These are phyloP conservation scores for Burhinus oedicnemus DNA, from an alignment of 2,113 vertebrate genomes.

Conservation along the genomic window DNA sequence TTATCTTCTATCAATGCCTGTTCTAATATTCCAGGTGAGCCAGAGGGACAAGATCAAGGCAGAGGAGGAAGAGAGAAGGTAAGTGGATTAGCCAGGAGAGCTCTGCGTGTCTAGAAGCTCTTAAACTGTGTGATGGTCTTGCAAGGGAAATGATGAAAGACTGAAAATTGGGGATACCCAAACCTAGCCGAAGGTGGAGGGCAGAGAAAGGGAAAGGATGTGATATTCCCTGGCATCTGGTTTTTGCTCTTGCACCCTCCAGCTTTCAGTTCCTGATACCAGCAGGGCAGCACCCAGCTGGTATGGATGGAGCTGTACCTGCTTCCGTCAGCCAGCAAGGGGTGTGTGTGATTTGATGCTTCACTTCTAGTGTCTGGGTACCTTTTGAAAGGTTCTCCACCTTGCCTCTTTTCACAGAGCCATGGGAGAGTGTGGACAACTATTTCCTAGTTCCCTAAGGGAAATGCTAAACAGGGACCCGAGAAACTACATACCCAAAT, in stretches of 20 bases:
- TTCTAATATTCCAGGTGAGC: background rate
- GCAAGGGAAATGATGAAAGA: background rate
- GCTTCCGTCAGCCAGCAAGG: background rate
- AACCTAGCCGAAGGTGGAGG: background rate
- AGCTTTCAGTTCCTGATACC: background rate
- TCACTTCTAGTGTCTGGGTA: background rate
- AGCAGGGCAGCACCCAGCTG: background rate
- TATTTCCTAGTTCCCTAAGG: background rate
- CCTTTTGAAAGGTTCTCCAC: background rate
- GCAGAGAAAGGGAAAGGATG: background rate
- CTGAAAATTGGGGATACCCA: background rate
- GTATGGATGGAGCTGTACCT: background rate
- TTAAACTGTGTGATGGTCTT: background rate
- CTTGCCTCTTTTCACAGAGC: background rate
- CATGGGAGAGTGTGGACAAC: background rate
- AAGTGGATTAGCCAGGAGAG: background rate
- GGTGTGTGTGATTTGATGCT: background rate
- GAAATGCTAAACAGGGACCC: background rate
- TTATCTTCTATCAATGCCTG: background rate
- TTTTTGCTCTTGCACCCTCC: background rate
- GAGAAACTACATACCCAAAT: background rate
- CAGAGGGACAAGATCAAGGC: background rate
- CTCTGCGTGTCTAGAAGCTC: background rate
- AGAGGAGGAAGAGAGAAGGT: background rate
- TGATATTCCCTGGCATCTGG: background rate